Percentiles rank a stretch among this genome's conserved stretches.
These are phyloP conservation scores for Yponomeuta plumbellus DNA, from an alignment of 2,888 invertebrate species.

Conservation along the genomic window DNA sequence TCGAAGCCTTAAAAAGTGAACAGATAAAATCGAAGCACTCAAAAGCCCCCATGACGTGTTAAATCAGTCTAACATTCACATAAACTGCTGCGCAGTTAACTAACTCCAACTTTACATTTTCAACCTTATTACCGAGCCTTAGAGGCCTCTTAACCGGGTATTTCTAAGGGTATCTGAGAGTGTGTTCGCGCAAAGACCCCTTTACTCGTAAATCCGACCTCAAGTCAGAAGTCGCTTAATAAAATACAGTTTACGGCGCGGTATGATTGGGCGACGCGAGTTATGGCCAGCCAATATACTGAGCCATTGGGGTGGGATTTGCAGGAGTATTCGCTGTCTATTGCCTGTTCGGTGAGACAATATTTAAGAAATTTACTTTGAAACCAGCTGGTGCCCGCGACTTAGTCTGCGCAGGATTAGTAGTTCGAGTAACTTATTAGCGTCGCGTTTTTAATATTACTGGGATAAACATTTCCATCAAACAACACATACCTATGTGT, in stretches of 20 bases:
- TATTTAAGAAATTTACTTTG: no score
- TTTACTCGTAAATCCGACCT: background rate
- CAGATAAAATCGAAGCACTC: background rate
- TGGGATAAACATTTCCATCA: no score
- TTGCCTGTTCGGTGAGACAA: background rate
- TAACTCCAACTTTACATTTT: background rate
- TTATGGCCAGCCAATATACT: background rate
- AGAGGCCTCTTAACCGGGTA: background rate
- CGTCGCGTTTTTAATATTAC: no score
- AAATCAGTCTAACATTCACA: background rate
- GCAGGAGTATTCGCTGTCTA: background rate
- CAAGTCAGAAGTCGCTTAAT: conserved; percentile 3
- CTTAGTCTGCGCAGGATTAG: no score
- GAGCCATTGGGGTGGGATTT: background rate
- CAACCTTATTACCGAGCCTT: background rate
- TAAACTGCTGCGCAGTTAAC: background rate
- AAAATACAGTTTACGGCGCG: background rate
- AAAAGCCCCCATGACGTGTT: background rate
- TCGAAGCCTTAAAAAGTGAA: no score
- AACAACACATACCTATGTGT: no score
- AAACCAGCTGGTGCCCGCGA: no score
- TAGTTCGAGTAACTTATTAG: no score
- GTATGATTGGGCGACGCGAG: background rate
- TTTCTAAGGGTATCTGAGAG: background rate
- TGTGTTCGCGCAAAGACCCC: background rate